These are phyloP conservation scores for Malurus splendens DNA, from an alignment of 2,797 vertebrate genomes.

Conservation along the genomic window DNA sequence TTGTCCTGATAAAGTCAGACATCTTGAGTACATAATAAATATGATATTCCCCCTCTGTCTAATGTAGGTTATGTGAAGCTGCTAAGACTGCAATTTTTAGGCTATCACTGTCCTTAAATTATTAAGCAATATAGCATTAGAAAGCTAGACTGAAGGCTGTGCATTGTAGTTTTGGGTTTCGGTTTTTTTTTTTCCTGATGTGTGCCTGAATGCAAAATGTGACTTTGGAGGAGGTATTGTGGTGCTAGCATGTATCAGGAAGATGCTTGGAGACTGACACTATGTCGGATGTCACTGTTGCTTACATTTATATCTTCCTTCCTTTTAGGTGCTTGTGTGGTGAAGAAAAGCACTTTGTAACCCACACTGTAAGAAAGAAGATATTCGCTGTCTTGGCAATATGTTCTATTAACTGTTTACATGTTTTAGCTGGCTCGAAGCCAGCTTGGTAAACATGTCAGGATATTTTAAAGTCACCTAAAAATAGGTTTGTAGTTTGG, in stretches of 20 bases:
- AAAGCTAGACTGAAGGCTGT: slow-evolving; percentile 25
- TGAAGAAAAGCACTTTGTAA: slow-evolving; percentile 15
- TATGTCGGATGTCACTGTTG: background rate
- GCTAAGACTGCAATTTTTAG: slow-evolving; percentile 54
- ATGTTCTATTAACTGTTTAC: slow-evolving; percentile 25
- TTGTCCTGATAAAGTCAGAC: slow-evolving; percentile 40
- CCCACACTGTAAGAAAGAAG: background rate
- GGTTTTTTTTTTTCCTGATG: background rate
- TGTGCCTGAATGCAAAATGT: background rate
- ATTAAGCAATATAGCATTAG: slow-evolving; percentile 45
- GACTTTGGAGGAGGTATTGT: background rate
- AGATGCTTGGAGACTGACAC: background rate
- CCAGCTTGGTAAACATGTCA: slow-evolving; percentile 5
- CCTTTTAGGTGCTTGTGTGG: background rate
- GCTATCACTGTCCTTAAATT: slow-evolving; percentile 58
- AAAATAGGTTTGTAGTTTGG: background rate
- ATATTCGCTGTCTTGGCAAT: background rate
- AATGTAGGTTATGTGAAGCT: slow-evolving; percentile 42
- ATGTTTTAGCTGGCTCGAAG: slow-evolving; percentile 5
- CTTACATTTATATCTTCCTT: background rate
- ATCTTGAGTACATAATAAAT: slow-evolving; percentile 52
- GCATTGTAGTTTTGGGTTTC: background rate
- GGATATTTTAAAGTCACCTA: slow-evolving; percentile 16
- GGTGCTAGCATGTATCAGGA: background rate
- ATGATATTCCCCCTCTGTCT: slow-evolving; percentile 29